Evolutionary conservation across 1,140 invertebrate species (phyloP), one percentile per base, ranked within the genome.

Genomic region (Lerema accius): DNA sequence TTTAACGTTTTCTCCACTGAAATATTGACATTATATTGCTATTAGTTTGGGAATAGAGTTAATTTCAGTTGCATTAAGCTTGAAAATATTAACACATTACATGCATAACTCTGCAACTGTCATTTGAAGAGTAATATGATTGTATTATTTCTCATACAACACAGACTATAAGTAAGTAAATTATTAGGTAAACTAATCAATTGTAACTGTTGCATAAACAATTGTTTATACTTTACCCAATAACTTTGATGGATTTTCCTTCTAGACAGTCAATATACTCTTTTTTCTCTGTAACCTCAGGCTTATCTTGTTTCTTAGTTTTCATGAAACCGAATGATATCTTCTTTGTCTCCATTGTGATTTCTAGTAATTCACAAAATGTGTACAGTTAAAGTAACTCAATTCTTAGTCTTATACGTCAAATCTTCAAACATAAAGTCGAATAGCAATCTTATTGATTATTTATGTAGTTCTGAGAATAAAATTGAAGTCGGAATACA

Each of bases 281-380:
- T 48, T 88, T 91, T 75, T 92, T 92, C 65, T 92, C 77, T 63
- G 88, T 77, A 40, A 93, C 86, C 56, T 91, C 79, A 16, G 92
- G 78, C 60, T 91, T 92, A 14, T 93, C 84, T 73, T 94, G 94
- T 77, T 95, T 95, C 32, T 93, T 89, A 0, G 94, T 92, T 90
- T 96, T 96, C 63, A 90, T 93, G 88, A 96, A 96, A 17, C 94
- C 93, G 87, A 96, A 96, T 0, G 95, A 96, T 82, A 96, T 94
- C 79, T 96, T 96, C 63, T 95, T 95, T 32, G 71, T 73, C 50
- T 90, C 87, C 87, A 89, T 68, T 53, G 56, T 71, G 56, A 49
- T 14, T 23, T 50, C 7, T 13, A 28, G 15, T 14, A 32, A 32
- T 23, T 23, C 19, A 23, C 19, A 23, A 23, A 5, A 5, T 63